Evolutionary conservation across 2,888 invertebrate genomes (phyloP).

Genomic region (Tachina lurida): DNA sequence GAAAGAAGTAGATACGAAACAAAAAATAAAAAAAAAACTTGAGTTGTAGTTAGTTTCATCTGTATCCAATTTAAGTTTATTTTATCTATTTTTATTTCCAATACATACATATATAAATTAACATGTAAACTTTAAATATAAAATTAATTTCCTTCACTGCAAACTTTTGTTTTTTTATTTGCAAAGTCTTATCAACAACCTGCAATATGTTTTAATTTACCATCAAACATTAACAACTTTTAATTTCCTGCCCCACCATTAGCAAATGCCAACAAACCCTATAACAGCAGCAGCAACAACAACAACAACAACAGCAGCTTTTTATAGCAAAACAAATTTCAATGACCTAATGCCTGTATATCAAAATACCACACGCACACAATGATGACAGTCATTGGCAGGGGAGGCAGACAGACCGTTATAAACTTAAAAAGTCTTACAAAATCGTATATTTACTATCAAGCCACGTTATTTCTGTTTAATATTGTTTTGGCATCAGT

Average conservation of each 20-base stretch:
- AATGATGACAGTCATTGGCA: background rate
- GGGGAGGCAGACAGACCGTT: conserved; percentile 31
- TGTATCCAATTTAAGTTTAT: background rate
- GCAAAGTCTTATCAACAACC: conserved; percentile 64
- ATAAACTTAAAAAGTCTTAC: conserved; percentile 62
- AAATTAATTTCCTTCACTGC: conserved; percentile 55
- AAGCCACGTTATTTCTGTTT: conserved; percentile 43
- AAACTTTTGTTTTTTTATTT: conserved; percentile 48
- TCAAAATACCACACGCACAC: conserved; percentile 18
- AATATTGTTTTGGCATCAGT: conserved; percentile 66
- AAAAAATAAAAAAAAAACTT: too few relatives aligned
- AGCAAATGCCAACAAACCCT: conserved; percentile 17
- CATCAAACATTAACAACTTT: conserved; percentile 72
- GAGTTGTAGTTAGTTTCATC: background rate
- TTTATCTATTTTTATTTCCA: conserved; percentile 31
- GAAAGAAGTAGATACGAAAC: too few relatives aligned
- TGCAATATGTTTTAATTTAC: conserved; percentile 72
- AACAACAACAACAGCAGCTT: background rate
- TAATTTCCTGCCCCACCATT: conserved; percentile 68
- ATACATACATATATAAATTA: conserved; percentile 27
- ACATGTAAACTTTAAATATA: conserved; percentile 18
- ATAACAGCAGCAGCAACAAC: background rate
- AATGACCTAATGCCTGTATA: conserved; percentile 67
- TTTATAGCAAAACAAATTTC: conserved; percentile 63
- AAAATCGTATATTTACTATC: conserved; percentile 65